phyloP scores from a whole-genome alignment of 2,797 vertebrate genomes.

The Pangasius larnaudii region DNA sequence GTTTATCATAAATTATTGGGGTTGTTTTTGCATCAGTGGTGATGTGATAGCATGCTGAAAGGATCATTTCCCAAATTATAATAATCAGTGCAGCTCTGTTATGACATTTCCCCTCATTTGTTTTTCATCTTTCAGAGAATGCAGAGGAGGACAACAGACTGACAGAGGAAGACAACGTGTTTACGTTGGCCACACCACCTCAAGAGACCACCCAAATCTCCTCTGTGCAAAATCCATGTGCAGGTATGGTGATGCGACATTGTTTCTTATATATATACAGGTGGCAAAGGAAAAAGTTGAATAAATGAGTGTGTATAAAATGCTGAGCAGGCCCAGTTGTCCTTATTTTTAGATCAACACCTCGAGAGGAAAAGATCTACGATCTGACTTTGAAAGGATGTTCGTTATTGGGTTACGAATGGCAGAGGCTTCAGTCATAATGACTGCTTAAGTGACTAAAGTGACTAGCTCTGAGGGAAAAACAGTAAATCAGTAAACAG shows the following conservation, averaged over 20 bases:
- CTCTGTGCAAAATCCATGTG: constrained; percentile 52
- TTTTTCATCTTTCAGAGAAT: constrained; percentile 60
- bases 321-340: background rate
- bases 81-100: background rate
- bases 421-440: background rate
- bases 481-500: background rate
- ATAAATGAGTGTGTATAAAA: background rate
- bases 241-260: constrained; percentile 46
- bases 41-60: background rate
- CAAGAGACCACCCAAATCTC: constrained; percentile 42
- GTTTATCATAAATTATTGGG: background rate
- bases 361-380: background rate
- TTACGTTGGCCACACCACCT: constrained; percentile 26
- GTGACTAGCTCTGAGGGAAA: background rate
- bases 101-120: background rate
- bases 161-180: constrained; percentile 57
- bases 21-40: background rate
- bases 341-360: background rate
- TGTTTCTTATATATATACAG: background rate
- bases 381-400: background rate
- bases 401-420: background rate
- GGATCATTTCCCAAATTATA: background rate
- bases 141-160: constrained; percentile 70
- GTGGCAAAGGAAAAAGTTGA: background rate
- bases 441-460: background rate